phyloP scores from a whole-genome alignment of 1,140 invertebrate genomes.

The Trinorchestia longiramus region DNA sequence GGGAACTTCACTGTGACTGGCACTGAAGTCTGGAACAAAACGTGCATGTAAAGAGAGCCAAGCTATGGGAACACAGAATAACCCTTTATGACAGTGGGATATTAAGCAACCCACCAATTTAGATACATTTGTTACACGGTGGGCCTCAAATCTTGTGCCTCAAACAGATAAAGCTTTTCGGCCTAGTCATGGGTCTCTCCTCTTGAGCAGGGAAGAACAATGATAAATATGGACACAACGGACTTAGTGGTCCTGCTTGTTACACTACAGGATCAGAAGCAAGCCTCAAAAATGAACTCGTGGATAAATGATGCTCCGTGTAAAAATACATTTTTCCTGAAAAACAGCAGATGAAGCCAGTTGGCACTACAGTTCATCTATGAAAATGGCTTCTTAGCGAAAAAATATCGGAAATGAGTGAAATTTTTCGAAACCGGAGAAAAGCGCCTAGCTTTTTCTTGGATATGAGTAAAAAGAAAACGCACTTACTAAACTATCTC shows the following conservation, averaged over 20 bases:
- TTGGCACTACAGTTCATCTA: background rate
- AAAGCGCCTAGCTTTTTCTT: background rate
- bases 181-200: background rate
- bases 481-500: background rate
- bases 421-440: too few species aligned
- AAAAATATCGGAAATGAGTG: too few species aligned
- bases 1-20: conserved; percentile 82
- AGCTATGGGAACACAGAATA: background rate
- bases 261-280: too few species aligned
- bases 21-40: conserved; percentile 75
- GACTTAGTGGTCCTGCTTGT: too few species aligned
- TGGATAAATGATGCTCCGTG: too few species aligned
- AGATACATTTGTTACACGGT: too few species aligned
- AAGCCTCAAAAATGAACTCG: too few species aligned
- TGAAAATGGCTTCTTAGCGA: background rate
- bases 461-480: background rate
- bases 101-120: too few species aligned
- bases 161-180: background rate
- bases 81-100: background rate
- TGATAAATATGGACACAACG: background rate
- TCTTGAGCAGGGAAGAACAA: background rate
- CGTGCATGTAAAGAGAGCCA: background rate
- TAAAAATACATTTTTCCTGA: background rate
- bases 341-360: background rate
- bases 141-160: background rate